A percentile compares a stretch with the other conserved stretches of the same genome.
phyloP scores from a whole-genome alignment of 2,888 invertebrate genomes.

The Leptura quadrifasciata region DNA sequence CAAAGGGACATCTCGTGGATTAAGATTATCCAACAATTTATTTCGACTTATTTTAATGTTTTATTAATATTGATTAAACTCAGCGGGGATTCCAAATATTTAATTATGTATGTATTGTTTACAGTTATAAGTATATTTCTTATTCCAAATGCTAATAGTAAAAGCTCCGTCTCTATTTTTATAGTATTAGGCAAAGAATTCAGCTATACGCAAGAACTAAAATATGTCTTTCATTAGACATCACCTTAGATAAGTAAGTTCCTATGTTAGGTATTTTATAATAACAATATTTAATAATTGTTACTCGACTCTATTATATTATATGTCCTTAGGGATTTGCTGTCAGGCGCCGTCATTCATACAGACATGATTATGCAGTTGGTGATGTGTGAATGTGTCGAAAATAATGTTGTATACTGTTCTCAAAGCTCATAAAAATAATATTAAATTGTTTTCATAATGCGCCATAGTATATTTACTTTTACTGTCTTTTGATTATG shows the following conservation, averaged over 20 bases:
- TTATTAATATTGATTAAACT: constrained; percentile 12
- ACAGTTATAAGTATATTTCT: neutral
- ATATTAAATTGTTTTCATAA: neutral
- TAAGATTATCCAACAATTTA: constrained; percentile 27
- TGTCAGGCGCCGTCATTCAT: neutral
- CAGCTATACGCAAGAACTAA: neutral
- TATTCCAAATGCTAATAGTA: constrained; percentile 5
- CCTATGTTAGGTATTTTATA: neutral
- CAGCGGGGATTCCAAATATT: constrained; percentile 5
- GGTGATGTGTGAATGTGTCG: neutral
- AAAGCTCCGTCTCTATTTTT: neutral
- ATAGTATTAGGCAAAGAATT: neutral
- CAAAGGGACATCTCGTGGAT: neutral
- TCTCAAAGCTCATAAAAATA: neutral
- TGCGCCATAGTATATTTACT: neutral
- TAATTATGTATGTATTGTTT: constrained; percentile 24
- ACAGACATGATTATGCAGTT: constrained; percentile 2
- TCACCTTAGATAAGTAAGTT: constrained; percentile 13
- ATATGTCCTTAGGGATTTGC: neutral
- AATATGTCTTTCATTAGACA: neutral
- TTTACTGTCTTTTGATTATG: too few relatives aligned
- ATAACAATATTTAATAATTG: constrained; percentile 4
- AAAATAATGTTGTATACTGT: neutral
- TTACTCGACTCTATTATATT: neutral
- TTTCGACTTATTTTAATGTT: constrained; percentile 17